These are phyloP conservation scores for Listronotus bonariensis DNA, from an alignment of 1,140 invertebrate species.

Conservation along the genomic window DNA sequence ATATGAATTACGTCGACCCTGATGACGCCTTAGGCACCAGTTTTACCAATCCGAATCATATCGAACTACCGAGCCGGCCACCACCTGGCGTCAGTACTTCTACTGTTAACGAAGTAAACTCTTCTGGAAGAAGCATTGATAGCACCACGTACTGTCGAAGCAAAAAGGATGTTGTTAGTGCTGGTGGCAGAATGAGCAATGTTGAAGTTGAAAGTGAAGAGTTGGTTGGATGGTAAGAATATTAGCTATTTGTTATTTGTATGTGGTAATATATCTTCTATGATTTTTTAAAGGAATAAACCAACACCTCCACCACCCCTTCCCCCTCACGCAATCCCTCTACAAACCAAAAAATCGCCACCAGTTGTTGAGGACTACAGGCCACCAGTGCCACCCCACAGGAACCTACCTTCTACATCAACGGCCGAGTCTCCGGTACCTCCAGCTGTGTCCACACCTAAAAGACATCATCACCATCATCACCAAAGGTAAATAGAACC, in stretches of 20 bases:
- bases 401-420: slow-evolving; percentile 60
- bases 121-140: slow-evolving; percentile 61
- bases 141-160: slow-evolving; percentile 75
- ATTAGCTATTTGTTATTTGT: no score
- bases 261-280: no score
- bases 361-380: slow-evolving; percentile 67
- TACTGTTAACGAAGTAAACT: slow-evolving; percentile 50
- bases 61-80: slow-evolving; percentile 64
- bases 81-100: slow-evolving; percentile 31
- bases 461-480: slow-evolving; percentile 33
- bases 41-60: slow-evolving; percentile 76
- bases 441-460: slow-evolving; percentile 18
- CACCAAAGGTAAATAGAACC: slow-evolving; percentile 21
- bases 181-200: slow-evolving; percentile 34
- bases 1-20: slow-evolving; percentile 67
- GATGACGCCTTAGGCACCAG: slow-evolving; percentile 64
- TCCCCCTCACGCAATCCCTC: slow-evolving; percentile 59
- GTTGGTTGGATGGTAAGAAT: slow-evolving; percentile 48
- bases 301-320: slow-evolving; percentile 60
- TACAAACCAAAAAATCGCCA: slow-evolving; percentile 19
- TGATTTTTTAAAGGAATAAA: slow-evolving; percentile 49
- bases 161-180: slow-evolving; percentile 32
- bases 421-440: slow-evolving; percentile 35
- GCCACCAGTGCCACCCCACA: slow-evolving; percentile 84
- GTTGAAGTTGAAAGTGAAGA: slow-evolving; percentile 43